Evolutionary conservation across 2,113 vertebrate genomes (phyloP).

Genomic region (Toxotes chatareus): DNA sequence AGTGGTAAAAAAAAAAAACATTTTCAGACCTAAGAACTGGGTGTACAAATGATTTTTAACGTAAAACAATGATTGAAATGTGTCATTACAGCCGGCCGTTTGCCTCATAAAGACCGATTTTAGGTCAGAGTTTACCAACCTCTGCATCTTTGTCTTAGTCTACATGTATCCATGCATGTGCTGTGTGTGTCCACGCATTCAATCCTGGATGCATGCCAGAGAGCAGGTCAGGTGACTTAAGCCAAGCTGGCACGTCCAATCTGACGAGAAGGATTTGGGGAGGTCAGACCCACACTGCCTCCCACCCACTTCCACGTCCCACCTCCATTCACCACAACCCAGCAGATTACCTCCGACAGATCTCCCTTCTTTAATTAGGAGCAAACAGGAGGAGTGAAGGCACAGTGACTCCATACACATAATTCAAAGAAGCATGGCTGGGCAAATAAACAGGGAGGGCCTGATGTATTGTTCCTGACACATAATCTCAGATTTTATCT

Average conservation of each 20-base stretch:
- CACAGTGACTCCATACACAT: slow-evolving; percentile 31
- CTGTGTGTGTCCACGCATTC: background rate
- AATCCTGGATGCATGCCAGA: slow-evolving; percentile 15
- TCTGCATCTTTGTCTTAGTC: background rate
- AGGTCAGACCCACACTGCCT: slow-evolving; percentile 16
- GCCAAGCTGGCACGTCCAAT: slow-evolving; percentile 43
- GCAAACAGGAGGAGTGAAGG: slow-evolving; percentile 50
- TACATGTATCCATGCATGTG: background rate
- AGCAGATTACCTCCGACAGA: slow-evolving; percentile 70
- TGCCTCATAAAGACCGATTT: background rate
- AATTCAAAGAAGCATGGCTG: slow-evolving; percentile 22
- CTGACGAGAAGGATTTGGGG: slow-evolving; percentile 62
- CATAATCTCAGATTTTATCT: slow-evolving; percentile 32
- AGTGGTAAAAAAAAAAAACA: background rate
- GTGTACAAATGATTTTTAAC: background rate
- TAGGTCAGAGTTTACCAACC: slow-evolving; percentile 5
- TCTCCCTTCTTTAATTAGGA: slow-evolving; percentile 68
- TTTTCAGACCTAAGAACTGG: background rate
- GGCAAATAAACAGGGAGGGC: slow-evolving; percentile 42
- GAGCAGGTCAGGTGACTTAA: slow-evolving; percentile 63
- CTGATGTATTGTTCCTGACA: slow-evolving; percentile 9
- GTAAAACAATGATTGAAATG: background rate
- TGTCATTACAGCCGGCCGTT: background rate
- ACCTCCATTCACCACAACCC: slow-evolving; percentile 67
- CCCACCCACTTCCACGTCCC: slow-evolving; percentile 41